These are phyloP conservation scores for Phycodurus eques DNA, from an alignment of 2,113 vertebrate species.

Conservation along the genomic window DNA sequence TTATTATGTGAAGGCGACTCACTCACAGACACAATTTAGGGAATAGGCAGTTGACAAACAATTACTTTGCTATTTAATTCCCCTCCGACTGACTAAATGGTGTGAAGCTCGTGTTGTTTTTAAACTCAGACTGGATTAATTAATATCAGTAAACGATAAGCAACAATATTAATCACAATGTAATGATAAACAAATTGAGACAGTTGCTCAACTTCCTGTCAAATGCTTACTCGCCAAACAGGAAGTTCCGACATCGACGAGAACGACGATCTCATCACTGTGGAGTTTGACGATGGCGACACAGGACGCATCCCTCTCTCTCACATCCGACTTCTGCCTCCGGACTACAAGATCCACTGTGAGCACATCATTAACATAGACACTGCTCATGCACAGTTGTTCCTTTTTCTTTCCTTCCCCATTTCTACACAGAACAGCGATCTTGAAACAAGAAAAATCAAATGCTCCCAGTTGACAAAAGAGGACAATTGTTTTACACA, in stretches of 20 bases:
- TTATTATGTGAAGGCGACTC: no score
- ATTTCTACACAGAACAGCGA: background rate
- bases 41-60: no score
- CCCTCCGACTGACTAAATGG: no score
- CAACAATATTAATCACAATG: background rate
- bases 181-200: background rate
- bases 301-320: constrained; percentile 93
- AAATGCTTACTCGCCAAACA: constrained; percentile 44
- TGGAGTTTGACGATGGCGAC: constrained; percentile 98
- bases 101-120: no score
- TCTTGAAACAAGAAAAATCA: background rate
- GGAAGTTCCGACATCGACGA: constrained; percentile 87
- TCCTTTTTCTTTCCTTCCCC: background rate
- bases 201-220: background rate
- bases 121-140: no score
- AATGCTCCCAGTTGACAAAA: background rate
- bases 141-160: no score
- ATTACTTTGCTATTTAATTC: no score
- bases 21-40: no score
- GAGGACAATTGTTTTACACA: background rate
- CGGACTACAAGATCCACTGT: constrained; percentile 99
- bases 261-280: constrained; percentile 90
- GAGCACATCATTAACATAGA: constrained; percentile 57
- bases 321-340: constrained; percentile 92
- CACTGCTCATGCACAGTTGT: constrained; percentile 16